phyloP scores from a whole-genome alignment of 2,113 vertebrate genomes.

The Microtus pennsylvanicus region DNA sequence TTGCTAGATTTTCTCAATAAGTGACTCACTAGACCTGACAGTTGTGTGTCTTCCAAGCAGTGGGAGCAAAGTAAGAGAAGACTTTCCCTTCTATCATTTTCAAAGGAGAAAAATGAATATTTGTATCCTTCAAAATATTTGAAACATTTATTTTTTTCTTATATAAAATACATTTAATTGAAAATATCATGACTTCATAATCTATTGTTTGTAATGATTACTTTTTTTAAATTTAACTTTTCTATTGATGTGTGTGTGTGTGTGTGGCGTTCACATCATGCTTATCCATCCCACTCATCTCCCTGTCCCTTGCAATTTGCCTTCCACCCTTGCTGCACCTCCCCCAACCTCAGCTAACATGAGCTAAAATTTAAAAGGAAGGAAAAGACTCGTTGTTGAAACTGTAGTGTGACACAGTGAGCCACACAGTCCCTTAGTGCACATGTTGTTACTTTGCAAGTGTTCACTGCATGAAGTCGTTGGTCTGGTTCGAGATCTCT shows the following conservation, averaged over 20 bases:
- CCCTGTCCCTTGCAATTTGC: neutral
- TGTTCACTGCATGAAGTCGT: neutral
- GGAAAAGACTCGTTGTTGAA: neutral
- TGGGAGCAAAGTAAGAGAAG: neutral
- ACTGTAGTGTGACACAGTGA: neutral
- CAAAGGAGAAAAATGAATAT: neutral
- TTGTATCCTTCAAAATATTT: neutral
- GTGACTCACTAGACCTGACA: neutral
- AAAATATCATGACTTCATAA: neutral
- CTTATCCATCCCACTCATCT: neutral
- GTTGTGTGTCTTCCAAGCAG: neutral
- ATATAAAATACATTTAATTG: too few relatives aligned
- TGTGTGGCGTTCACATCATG: neutral
- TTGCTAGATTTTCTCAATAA: neutral
- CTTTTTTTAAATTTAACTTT: neutral
- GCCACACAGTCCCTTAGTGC: neutral
- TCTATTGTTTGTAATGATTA: neutral
- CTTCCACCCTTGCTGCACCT: too few relatives aligned
- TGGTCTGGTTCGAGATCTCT: neutral
- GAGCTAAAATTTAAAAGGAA: neutral
- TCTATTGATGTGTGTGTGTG: neutral
- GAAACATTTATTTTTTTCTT: neutral
- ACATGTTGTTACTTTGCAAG: neutral
- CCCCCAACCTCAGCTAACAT: too few relatives aligned
- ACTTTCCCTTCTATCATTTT: neutral